Base-by-base conservation (phyloP, 2,888 invertebrate species). In the Scaptomyza cyrtandrae region DNA sequence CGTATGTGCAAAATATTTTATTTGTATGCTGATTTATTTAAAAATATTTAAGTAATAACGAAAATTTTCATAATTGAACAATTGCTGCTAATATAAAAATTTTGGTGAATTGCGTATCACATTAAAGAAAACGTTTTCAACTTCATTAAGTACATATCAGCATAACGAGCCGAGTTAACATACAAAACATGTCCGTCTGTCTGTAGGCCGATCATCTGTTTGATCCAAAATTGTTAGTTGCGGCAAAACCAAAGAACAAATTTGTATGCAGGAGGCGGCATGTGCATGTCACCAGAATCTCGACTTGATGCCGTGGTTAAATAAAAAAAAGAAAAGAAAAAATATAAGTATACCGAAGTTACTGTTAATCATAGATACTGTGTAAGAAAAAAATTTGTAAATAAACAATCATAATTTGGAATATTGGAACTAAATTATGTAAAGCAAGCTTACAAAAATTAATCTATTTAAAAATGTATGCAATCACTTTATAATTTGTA, bases 161-260 rank as follows among this genome's bases (percentile, higher is more conserved):
- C 27, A 27, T 45, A n/a, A 5, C 31, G 6, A 29, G 14, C 14
- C 6, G 14, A 46, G 11, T 29, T 11, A 6, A 11, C 11, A 46
- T n/a, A 46, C 6, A 16, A 10, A 41, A 11, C 1, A 11, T 14
- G 14, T 45, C 45, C 45, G 45, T 45, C 9, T 27, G 27, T 10
- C 27, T 27, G n/a, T 16, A 16, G 41, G 16, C 41, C 41, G 16
- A 14, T n/a, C 14, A 41, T n/a, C n/a, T 46, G n/a, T 11, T 27
- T 2, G 6, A 11, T n/a, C 11, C 4, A 29, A 48, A 5, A 0
- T 29, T 14, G 97, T 96, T 0, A 3, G 33, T 10, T 98, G 96
- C 90, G 98, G 98, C 14, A 95, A 95, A 89, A 98, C 98, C 13
- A 94, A 95, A 89, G 97, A 98, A 91, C 98, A 98, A 98, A 91